These are phyloP conservation scores for Bombus haemorrhoidalis DNA, from an alignment of 1,140 invertebrate species.

Conservation along the genomic window DNA sequence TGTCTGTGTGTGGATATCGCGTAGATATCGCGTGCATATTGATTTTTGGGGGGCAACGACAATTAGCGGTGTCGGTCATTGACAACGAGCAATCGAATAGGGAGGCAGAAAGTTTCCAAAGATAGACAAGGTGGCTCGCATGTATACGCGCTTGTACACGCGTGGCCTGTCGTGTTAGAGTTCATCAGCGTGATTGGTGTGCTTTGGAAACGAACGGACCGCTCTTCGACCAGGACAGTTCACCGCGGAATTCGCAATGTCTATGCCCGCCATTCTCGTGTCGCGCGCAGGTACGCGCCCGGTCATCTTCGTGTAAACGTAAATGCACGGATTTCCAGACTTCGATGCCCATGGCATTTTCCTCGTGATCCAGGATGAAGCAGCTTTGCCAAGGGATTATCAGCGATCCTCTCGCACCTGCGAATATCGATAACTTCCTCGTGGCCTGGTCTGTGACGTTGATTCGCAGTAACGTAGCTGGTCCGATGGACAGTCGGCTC, in stretches of 20 bases:
- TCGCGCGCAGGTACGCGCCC: constrained; percentile 19
- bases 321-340: background rate
- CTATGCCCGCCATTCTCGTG: constrained; percentile 52
- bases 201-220: constrained; percentile 9
- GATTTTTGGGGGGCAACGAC: background rate
- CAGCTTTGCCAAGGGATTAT: constrained; percentile 7
- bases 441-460: background rate
- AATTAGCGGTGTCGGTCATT: constrained; percentile 42
- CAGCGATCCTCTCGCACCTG: constrained; percentile 10
- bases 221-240: constrained; percentile 28
- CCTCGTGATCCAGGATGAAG: background rate
- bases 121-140: background rate
- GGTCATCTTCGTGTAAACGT: constrained; percentile 54
- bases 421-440: constrained; percentile 22
- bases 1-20: background rate
- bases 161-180: constrained; percentile 30
- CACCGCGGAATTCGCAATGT: constrained; percentile 46
- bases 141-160: constrained; percentile 20
- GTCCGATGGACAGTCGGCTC: background rate
- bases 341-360: background rate
- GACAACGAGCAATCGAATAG: constrained; percentile 10
- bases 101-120: constrained; percentile 31
- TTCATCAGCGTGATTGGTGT: constrained; percentile 59
- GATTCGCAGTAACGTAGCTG: constrained; percentile 12
- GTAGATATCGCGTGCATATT: background rate